phyloP scores from a whole-genome alignment of 2,797 vertebrate genomes.

The Clarias pachynema region DNA sequence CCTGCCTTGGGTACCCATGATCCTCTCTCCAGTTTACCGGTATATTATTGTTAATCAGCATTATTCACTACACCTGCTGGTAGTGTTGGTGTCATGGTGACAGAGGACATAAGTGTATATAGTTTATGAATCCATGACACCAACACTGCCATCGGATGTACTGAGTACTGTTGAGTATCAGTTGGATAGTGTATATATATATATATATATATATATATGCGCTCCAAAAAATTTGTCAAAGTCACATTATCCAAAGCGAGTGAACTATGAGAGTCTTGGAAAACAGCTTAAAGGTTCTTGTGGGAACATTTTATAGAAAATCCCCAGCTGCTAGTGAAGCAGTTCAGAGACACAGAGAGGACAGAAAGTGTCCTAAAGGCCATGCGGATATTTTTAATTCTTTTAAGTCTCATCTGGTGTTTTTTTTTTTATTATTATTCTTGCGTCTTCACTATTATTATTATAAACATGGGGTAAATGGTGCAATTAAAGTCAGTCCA shows the following conservation, averaged over 20 bases:
- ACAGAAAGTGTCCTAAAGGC: not conserved
- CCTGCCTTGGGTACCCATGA: no score
- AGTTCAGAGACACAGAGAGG: not conserved
- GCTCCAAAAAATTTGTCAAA: fast-evolving
- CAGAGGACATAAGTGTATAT: no score
- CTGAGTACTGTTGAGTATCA: no score
- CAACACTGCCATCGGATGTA: no score
- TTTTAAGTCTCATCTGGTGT: not conserved
- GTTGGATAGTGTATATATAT: not conserved
- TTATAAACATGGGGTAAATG: not conserved
- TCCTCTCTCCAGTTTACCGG: no score
- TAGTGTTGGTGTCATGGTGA: no score
- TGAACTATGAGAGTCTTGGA: not conserved
- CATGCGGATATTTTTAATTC: not conserved
- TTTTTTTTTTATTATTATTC: not conserved
- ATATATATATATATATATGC: no score
- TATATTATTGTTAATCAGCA: no score
- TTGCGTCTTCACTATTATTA: no score
- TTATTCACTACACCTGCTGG: no score
- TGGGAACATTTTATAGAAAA: not conserved
- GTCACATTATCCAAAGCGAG: not conserved
- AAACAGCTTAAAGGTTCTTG: not conserved
- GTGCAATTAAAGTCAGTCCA: not conserved
- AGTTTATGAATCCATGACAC: no score
- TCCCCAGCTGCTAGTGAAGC: not conserved